These are phyloP conservation scores for Chaetogeoica ovagalla DNA, from an alignment of 2,888 invertebrate genomes.

Conservation along the genomic window DNA sequence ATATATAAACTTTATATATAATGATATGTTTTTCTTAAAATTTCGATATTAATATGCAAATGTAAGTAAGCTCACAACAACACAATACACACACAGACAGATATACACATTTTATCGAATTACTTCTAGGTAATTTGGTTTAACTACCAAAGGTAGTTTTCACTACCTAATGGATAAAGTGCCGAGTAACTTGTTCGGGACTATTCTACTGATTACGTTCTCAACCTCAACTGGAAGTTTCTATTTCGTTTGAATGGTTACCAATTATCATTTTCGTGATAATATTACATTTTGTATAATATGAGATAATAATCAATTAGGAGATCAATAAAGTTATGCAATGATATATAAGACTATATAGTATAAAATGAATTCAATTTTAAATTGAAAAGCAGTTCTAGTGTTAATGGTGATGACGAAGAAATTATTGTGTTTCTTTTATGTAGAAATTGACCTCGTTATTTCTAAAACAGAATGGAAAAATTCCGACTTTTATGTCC, in stretches of 20 bases:
- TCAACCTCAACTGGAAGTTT: neutral
- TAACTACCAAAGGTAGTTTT: conserved; percentile 16
- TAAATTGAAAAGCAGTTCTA: neutral
- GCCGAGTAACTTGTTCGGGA: conserved; percentile 7
- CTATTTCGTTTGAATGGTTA: too few species aligned
- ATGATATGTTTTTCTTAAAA: too few species aligned
- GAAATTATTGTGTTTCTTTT: conserved; percentile 3
- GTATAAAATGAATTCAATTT: neutral
- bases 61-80: too few species aligned
- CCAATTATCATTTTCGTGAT: neutral
- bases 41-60: too few species aligned
- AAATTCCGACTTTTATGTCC: too few species aligned
- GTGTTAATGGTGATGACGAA: neutral
- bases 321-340: neutral
- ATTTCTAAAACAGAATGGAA: neutral
- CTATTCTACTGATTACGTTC: neutral
- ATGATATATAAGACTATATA: neutral
- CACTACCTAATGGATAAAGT: conserved; percentile 9
- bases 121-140: too few species aligned
- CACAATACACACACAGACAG: too few species aligned
- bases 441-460: neutral
- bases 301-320: neutral
- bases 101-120: too few species aligned
- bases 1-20: too few species aligned
- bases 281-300: neutral